phyloP scores from a whole-genome alignment of 2,888 invertebrate genomes.

The Polymixis lichenea region DNA sequence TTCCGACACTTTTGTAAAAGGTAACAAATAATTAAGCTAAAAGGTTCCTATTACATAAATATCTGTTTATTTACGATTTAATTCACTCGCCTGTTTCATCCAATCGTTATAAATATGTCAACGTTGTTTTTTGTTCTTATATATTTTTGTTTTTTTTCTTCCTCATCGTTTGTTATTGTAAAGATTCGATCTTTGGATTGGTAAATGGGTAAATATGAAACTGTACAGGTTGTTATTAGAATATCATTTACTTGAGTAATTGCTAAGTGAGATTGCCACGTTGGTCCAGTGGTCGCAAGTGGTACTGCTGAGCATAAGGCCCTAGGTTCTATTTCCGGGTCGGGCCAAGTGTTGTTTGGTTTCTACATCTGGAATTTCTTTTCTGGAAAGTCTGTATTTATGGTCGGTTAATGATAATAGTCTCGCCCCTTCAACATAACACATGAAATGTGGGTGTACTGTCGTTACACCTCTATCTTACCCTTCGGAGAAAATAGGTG shows the following conservation, averaged over 20 bases:
- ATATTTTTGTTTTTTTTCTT: not conserved
- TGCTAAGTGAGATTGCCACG: not conserved
- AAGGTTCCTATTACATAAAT: constrained; percentile 43
- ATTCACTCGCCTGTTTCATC: constrained; percentile 27
- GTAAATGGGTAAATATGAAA: not conserved
- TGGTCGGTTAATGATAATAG: no score
- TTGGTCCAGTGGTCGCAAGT: no score
- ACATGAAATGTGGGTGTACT: no score
- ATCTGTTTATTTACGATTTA: constrained; percentile 31
- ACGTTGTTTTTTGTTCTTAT: constrained; percentile 17
- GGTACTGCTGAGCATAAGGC: no score
- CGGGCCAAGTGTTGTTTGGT: no score
- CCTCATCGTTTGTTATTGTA: not conserved
- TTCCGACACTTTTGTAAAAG: not conserved
- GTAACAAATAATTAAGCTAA: constrained; percentile 36
- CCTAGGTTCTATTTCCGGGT: no score
- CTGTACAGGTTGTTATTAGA: not conserved
- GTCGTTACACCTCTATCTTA: no score
- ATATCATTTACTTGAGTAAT: not conserved
- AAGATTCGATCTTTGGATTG: not conserved
- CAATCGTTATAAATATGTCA: constrained; percentile 44
- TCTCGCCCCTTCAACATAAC: no score
- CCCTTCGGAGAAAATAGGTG: no score
- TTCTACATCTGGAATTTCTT: no score
- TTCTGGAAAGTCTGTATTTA: no score